Evolutionary conservation across 92 coral and sea anemone species (phyloP), one percentile per base, ranked within the genome.

Genomic region (Porites lobata): DNA sequence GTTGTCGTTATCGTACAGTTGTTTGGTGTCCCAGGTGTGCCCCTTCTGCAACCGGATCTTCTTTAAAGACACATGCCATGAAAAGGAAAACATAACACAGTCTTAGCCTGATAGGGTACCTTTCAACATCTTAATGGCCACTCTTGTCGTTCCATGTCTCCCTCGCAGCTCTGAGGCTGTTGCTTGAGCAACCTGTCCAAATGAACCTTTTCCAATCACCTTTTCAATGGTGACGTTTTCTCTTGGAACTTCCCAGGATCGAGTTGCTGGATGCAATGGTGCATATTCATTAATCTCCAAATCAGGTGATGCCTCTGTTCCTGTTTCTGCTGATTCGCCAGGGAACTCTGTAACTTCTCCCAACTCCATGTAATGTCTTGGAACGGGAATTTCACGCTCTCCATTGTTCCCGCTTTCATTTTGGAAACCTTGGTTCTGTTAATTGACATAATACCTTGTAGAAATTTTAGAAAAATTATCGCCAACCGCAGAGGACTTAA

Each of bases 51-150:
- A 24, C 26, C 26, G 26, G 26, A 24, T 24, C 26, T 24, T 24
- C 26, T 24, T 24, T 24, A 24, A 24, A 24, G 26, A 24, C 26
- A 24, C 26, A 24, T 24, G 26, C 26, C 26, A 24, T 24, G 26
- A 24, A 24, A 24, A 24, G 26, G 26, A 24, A 24, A 24, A 24
- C 26, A 24, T 24, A 24, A 24, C 26, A 24, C 26, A 24, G 26
- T 24, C 26, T 24, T 24, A 24, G 26, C 26, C 26, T 1, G 26
- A 24, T 2, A 8, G 8, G 24, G 7, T 38, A 81, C 86, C 59
- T 81, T 81, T 81, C 43, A 72, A 18, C 86, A 81, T 81, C 20
- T 81, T 67, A 12, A 81, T 26, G 17, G 86, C 86, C 68, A 81
- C 86, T 9, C 29, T 47, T 1, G 10, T 5, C 29, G 65, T 54